phyloP scores from a whole-genome alignment of 2,888 invertebrate species.

The Drosophila buzzatii region DNA sequence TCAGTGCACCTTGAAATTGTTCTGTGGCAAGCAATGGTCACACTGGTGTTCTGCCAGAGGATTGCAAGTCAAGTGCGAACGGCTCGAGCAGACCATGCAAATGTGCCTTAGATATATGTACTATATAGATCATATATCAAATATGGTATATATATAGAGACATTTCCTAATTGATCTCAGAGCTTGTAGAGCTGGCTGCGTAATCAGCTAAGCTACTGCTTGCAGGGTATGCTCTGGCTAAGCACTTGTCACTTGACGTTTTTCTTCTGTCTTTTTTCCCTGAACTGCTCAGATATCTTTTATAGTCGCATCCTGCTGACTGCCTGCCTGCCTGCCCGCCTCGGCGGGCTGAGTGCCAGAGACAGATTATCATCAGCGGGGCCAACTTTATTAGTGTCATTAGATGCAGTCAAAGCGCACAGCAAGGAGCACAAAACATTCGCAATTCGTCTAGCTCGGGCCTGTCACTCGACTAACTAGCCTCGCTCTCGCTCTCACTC shows the following conservation, averaged over 20 bases:
- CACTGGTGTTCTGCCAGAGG: slow-evolving; percentile 21
- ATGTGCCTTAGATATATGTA: neutral
- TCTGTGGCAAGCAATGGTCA: slow-evolving; percentile 56
- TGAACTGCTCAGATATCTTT: slow-evolving; percentile 47
- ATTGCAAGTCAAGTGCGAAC: neutral
- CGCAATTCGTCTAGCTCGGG: slow-evolving; percentile 37
- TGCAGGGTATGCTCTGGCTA: slow-evolving; percentile 9
- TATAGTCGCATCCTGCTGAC: slow-evolving; percentile 58
- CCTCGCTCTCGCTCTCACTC: neutral
- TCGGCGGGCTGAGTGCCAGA: slow-evolving; percentile 54
- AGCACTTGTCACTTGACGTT: slow-evolving; percentile 5
- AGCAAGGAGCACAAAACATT: slow-evolving; percentile 58
- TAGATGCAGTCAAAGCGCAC: slow-evolving; percentile 76
- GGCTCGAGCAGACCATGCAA: slow-evolving; percentile 11
- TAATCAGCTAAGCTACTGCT: neutral
- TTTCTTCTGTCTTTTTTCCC: neutral
- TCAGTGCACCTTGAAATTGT: slow-evolving; percentile 76
- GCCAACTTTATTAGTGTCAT: slow-evolving; percentile 77
- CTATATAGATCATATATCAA: neutral
- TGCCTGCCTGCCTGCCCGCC: slow-evolving; percentile 22
- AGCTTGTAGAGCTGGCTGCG: neutral
- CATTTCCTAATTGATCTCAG: neutral
- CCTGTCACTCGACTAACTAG: slow-evolving; percentile 11
- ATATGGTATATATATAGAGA: neutral
- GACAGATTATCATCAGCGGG: slow-evolving; percentile 77